A percentile compares a stretch with the other conserved stretches of the same genome.
These are phyloP conservation scores for Cyprinus carpio DNA, from an alignment of 2,113 vertebrate species.

Conservation along the genomic window DNA sequence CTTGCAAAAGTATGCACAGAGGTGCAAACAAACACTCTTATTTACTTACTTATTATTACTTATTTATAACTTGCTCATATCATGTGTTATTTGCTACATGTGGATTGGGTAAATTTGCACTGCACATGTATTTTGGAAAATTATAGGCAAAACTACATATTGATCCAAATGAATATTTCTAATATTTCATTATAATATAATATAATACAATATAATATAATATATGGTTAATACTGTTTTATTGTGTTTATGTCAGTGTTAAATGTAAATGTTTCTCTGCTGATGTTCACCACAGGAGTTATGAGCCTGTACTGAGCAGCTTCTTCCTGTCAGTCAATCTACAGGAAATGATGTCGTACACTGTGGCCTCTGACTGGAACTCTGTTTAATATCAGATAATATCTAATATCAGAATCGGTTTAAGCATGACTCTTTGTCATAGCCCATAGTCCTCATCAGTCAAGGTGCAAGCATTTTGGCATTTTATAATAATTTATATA, in stretches of 20 bases:
- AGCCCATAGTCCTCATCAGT: neutral
- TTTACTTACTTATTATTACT: neutral
- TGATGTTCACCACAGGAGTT: neutral
- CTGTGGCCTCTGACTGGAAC: neutral
- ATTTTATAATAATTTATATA: too few relatives aligned
- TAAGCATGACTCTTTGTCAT: too few relatives aligned
- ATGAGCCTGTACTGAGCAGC: neutral
- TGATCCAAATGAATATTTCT: neutral
- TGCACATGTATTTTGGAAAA: too few relatives aligned
- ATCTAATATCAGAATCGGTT: neutral
- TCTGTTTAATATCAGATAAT: neutral
- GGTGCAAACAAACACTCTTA: neutral
- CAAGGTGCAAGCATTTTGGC: too few relatives aligned
- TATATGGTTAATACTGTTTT: too few relatives aligned
- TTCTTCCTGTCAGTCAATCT: slow-evolving; percentile 11
- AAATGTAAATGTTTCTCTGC: neutral
- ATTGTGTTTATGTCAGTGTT: neutral
- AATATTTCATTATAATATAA: too few relatives aligned
- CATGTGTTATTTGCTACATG: neutral
- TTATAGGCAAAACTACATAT: neutral
- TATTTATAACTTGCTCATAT: neutral
- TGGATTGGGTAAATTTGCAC: neutral
- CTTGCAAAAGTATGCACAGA: neutral
- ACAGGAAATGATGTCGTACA: slow-evolving; percentile 1
- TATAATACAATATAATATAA: too few relatives aligned